Evolutionary conservation across 2,797 vertebrate genomes (phyloP).

Genomic region (Selene dorsalis): DNA sequence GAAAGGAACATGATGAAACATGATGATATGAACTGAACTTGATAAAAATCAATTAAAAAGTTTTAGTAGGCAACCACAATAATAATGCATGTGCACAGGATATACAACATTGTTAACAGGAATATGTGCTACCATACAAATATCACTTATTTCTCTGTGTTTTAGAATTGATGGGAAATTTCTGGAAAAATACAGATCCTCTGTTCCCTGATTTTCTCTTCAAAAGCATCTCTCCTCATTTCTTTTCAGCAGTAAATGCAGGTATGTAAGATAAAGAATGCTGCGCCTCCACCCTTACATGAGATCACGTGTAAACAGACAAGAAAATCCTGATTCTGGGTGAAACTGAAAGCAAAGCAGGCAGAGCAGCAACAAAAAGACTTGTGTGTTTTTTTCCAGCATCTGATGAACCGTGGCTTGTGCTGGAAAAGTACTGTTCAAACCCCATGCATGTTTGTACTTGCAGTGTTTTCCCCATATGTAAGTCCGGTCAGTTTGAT

Average conservation of each 20-base stretch:
- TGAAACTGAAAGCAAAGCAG: neutral
- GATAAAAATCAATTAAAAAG: too few species aligned
- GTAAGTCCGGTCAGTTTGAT: neutral
- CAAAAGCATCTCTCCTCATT: neutral
- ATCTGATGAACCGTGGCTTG: neutral
- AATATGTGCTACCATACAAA: too few species aligned
- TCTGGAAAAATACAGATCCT: too few species aligned
- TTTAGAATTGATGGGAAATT: too few species aligned
- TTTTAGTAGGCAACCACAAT: too few species aligned
- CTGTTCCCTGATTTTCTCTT: neutral
- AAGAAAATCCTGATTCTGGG: constrained; percentile 14
- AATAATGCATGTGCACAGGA: too few species aligned
- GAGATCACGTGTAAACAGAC: constrained; percentile 9
- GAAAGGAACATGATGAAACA: too few species aligned
- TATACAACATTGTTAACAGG: too few species aligned
- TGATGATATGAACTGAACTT: too few species aligned
- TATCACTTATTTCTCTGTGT: neutral
- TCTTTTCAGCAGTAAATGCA: neutral
- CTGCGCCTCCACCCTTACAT: neutral
- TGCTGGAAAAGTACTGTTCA: neutral
- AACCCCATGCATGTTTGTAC: neutral
- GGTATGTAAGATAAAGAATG: constrained; percentile 7
- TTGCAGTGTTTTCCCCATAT: neutral
- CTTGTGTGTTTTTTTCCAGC: neutral
- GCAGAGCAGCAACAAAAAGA: neutral